Evolutionary conservation across 1,140 invertebrate genomes (phyloP).

Genomic region (Euwallacea similis): DNA sequence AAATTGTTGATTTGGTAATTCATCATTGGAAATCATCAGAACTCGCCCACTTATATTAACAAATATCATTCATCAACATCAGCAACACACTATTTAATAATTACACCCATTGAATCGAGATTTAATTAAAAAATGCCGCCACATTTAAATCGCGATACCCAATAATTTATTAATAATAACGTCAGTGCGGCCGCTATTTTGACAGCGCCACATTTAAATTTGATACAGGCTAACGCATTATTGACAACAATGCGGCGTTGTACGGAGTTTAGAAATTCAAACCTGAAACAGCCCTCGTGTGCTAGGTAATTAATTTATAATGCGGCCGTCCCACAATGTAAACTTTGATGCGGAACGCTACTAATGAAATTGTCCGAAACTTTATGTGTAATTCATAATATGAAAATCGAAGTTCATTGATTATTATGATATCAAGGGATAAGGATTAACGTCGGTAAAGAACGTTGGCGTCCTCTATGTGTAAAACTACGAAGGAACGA

Average conservation of each 20-base stretch:
- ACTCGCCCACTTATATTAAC: too few species aligned
- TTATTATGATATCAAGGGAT: too few species aligned
- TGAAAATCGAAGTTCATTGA: too few species aligned
- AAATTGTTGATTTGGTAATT: too few species aligned
- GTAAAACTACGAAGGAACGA: not conserved
- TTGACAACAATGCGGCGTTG: slow-evolving; percentile 9
- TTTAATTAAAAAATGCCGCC: not conserved
- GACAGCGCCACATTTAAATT: slow-evolving; percentile 11
- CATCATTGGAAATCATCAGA: not conserved
- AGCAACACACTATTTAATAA: too few species aligned
- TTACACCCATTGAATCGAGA: not conserved
- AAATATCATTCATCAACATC: too few species aligned
- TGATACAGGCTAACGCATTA: slow-evolving; percentile 10
- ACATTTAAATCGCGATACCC: too few species aligned
- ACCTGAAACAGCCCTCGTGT: slow-evolving; percentile 8
- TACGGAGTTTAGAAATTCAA: slow-evolving; percentile 10
- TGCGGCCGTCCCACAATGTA: slow-evolving; percentile 4
- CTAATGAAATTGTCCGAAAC: slow-evolving; percentile 14
- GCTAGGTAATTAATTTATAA: slow-evolving; percentile 19
- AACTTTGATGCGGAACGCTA: slow-evolving; percentile 12
- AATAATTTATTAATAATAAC: too few species aligned
- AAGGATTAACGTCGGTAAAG: too few species aligned
- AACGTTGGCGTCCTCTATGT: not conserved
- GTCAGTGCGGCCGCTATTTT: not conserved
- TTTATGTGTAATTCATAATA: slow-evolving; percentile 3